Base-by-base conservation (phyloP, 2,888 invertebrate genomes). In the Pycnomerus fuliginosus region DNA sequence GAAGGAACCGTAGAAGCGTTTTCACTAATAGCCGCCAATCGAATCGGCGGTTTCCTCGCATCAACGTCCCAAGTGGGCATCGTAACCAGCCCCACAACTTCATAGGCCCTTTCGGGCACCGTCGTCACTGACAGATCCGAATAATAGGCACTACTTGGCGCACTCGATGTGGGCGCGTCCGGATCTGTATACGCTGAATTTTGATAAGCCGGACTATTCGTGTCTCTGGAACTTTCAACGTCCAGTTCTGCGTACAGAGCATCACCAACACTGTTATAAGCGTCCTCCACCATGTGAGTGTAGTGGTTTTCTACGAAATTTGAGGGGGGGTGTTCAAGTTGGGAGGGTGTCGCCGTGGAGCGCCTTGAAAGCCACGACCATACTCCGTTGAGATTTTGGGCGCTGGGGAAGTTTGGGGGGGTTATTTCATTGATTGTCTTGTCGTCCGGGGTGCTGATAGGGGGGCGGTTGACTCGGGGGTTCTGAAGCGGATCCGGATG, bases 71-170 rank as follows among this genome's bases (percentile, higher is more conserved):
- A 76, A 3, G 20, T 7, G 25, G 76, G 75, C 68, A 76, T 69
- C 30, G 77, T 74, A 28, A 74, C 73, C 29, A 77, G 65, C 10
- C 80, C 80, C 8, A 82, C 80, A 12, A 80, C 76, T 67, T 82
- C 81, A 59, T 82, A 82, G 25, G 79, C 79, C 42, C 80, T 65
- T 54, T 80, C 80, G 2, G 69, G 66, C 13, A 75, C 73, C 46
- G 77, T 74, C 4, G 76, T 76, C 11, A 78, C 75, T 10, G 80
- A 81, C 39, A 85, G 72, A 69, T 85, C 85, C 43, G 84, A 84
- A 67, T 85, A 85, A 67, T 85, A 85, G 15, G 85, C 85, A 70
- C 84, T 84, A 64, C 84, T 84, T n/a, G 84, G 84, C 4, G 84
- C 83, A 46, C 80, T 80, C 16, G 79, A 79, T 28, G 74, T 72